A percentile compares a stretch with the other conserved stretches of the same genome.
Conservation (phyloP, 1,140 invertebrate species). For the Atta colombica region DNA sequence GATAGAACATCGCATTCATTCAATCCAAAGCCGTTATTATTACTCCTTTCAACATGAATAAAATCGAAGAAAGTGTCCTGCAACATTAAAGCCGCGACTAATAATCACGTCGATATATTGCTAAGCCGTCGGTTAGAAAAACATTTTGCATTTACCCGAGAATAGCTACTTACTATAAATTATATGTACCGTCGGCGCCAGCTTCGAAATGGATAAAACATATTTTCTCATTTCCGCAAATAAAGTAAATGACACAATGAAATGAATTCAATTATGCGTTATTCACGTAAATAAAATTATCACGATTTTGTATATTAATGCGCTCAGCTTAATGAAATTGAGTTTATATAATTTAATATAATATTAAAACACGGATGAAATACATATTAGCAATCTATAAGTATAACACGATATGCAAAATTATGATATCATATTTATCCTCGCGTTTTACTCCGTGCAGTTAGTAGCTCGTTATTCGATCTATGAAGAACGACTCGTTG, state of each 20-base stretch:
- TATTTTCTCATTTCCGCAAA: constrained; percentile 17
- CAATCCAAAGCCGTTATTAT: constrained; percentile 61
- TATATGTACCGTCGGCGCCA: too few species aligned
- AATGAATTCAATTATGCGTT: constrained; percentile 15
- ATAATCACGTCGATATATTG: constrained; percentile 1
- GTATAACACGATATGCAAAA: background rate
- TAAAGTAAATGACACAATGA: constrained; percentile 38
- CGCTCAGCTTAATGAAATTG: constrained; percentile 29
- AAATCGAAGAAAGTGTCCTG: constrained; percentile 41
- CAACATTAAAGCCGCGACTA: background rate
- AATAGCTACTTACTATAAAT: background rate
- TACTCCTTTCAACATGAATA: constrained; percentile 48
- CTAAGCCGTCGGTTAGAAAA: background rate
- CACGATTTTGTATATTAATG: constrained; percentile 5
- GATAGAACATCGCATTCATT: constrained; percentile 41
- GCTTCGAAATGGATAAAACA: background rate
- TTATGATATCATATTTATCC: background rate
- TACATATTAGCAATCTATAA: constrained; percentile 7
- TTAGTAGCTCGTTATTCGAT: constrained; percentile 28
- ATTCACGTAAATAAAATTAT: constrained; percentile 19
- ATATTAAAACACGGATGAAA: constrained; percentile 28
- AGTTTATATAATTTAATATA: constrained; percentile 28
- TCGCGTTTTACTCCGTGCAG: constrained; percentile 10
- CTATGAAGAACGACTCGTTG: constrained; percentile 16
- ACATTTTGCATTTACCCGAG: background rate